phyloP scores from a whole-genome alignment of 2,113 vertebrate species.

The Tiliqua scincoides region DNA sequence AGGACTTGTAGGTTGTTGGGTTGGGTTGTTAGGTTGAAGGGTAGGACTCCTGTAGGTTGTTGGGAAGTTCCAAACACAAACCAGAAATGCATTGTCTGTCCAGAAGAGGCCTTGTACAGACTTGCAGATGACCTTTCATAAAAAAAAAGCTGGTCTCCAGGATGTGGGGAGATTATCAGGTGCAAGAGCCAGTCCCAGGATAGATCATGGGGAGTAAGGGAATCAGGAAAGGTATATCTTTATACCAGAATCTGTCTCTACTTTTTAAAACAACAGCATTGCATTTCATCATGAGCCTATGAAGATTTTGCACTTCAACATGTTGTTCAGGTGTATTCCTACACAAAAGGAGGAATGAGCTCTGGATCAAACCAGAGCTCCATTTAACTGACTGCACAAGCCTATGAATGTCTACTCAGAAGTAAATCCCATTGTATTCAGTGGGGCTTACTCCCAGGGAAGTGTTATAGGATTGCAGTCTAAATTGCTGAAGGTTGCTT shows the following conservation, averaged over 20 bases:
- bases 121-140: neutral
- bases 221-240: neutral
- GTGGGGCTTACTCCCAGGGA: no score
- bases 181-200: neutral
- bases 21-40: no score
- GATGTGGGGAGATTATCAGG: no score
- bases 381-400: neutral
- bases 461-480: no score
- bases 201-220: neutral
- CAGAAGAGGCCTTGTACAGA: neutral
- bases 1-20: neutral
- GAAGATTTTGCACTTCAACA: neutral
- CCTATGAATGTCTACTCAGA: no score
- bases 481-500: neutral
- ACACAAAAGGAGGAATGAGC: neutral
- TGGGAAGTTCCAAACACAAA: neutral
- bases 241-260: neutral
- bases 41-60: neutral
- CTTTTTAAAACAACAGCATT: neutral
- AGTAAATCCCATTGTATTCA: no score
- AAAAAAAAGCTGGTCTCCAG: neutral
- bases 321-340: neutral
- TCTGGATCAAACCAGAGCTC: neutral
- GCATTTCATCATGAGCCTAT: neutral
- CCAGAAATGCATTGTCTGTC: neutral